A percentile compares a stretch with the other conserved stretches of the same genome.
Evolutionary conservation across 2,113 vertebrate species (phyloP).

Genomic region (Hydrolagus affinis): DNA sequence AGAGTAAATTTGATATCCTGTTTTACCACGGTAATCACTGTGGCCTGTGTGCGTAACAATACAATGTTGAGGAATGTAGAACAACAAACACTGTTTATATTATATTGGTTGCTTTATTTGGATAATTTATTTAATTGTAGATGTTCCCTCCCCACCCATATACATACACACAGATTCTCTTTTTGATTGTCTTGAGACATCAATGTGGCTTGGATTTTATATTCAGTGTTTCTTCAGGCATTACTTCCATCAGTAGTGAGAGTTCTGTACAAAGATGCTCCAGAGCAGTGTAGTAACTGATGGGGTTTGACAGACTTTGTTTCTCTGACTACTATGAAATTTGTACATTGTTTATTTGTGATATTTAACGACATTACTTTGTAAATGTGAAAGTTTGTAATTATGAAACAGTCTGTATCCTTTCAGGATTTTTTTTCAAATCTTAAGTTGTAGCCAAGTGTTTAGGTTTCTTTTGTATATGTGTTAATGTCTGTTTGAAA

Average conservation of each 20-base stretch:
- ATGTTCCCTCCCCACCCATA: not conserved
- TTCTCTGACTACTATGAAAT: not conserved
- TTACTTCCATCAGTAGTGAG: not conserved
- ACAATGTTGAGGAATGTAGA: not conserved
- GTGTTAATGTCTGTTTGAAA: not conserved
- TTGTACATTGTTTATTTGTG: conserved; percentile 5
- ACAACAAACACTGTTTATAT: not conserved
- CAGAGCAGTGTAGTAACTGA: conserved; percentile 12
- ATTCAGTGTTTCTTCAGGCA: not conserved
- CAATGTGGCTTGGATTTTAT: not conserved
- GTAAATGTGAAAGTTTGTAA: not conserved
- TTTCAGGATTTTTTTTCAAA: not conserved
- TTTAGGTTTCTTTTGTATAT: not conserved
- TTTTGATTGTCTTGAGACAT: too few relatives aligned
- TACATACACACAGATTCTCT: not conserved
- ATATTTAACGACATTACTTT: not conserved
- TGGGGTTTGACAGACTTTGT: not conserved
- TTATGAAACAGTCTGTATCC: not conserved
- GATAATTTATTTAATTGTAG: not conserved
- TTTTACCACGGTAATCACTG: not conserved
- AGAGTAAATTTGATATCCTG: not conserved
- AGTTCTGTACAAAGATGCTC: not conserved
- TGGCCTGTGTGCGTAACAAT: not conserved
- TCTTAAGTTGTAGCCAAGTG: not conserved
- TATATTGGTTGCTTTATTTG: not conserved